phyloP scores from a whole-genome alignment of 1,140 invertebrate genomes.

The Drosophila ogumai region DNA sequence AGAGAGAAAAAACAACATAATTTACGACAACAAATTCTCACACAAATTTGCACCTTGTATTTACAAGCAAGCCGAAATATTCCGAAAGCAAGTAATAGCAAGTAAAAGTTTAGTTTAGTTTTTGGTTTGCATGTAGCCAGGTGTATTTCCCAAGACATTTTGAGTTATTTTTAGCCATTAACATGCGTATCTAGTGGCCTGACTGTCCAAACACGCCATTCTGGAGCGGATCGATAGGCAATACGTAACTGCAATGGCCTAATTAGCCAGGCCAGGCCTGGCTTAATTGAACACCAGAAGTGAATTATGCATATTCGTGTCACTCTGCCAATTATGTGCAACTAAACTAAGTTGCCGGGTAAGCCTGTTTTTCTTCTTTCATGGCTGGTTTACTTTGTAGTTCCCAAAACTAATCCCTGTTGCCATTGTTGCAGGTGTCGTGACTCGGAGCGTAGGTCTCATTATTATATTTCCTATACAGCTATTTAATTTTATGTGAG shows the following conservation, averaged over 20 bases:
- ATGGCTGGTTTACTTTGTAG: conserved; percentile 9
- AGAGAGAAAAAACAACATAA: background rate
- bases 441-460: conserved; percentile 14
- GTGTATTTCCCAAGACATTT: conserved; percentile 23
- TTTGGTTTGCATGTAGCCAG: conserved; percentile 2
- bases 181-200: conserved; percentile 8
- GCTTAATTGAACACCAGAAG: conserved; percentile 24
- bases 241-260: conserved; percentile 12
- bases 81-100: background rate
- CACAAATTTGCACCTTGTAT: conserved; percentile 1
- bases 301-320: conserved; percentile 30
- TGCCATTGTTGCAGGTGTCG: conserved; percentile 57
- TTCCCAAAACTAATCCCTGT: conserved; percentile 50
- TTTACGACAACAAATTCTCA: conserved; percentile 4
- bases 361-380: conserved; percentile 4
- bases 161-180: conserved; percentile 38
- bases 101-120: background rate
- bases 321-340: conserved; percentile 22
- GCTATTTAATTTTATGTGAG: conserved; percentile 45
- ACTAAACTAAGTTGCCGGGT: conserved; percentile 15
- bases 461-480: conserved; percentile 43
- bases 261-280: conserved; percentile 16
- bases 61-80: background rate
- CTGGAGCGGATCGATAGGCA: conserved; percentile 6
- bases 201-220: conserved; percentile 8